Evolutionary conservation across 2,113 vertebrate species (phyloP).

Genomic region (Neomonachus schauinslandi): DNA sequence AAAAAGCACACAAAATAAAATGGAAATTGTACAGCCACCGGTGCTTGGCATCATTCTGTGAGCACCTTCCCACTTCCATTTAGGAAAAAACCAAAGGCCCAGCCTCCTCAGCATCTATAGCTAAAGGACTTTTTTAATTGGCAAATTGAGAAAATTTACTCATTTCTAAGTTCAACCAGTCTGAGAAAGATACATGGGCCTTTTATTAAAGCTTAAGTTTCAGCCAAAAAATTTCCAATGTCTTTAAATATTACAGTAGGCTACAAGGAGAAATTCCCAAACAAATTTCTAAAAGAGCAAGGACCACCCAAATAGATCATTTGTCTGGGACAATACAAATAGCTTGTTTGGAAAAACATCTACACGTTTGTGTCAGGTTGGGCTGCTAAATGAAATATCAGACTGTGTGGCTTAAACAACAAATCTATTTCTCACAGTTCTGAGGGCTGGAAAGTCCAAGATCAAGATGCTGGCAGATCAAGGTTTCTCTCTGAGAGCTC

Average conservation of each 20-base stretch:
- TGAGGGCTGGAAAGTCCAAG: not conserved
- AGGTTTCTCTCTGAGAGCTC: not conserved
- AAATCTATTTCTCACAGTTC: not conserved
- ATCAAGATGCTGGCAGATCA: not conserved
- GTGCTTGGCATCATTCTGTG: constrained; percentile 76
- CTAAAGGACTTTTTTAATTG: not conserved
- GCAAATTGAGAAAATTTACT: not conserved
- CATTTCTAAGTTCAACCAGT: not conserved
- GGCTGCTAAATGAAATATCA: not conserved
- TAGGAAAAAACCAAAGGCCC: not conserved
- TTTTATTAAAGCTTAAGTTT: not conserved
- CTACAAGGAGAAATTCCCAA: not conserved
- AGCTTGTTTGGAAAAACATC: not conserved
- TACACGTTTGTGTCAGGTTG: not conserved
- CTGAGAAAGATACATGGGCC: not conserved
- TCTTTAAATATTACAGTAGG: constrained; percentile 11
- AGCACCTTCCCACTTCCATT: not conserved
- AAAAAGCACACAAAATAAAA: constrained; percentile 98
- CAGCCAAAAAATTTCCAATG: not conserved
- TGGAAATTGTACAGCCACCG: constrained; percentile 92
- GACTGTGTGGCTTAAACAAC: not conserved
- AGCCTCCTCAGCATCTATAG: not conserved
- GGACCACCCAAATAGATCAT: not conserved
- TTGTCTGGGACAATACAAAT: not conserved
- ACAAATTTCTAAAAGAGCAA: not conserved